A percentile compares a stretch with the other conserved stretches of the same genome.
Evolutionary conservation across 1,140 invertebrate species (phyloP).

Genomic region (Steinernema khuongi): DNA sequence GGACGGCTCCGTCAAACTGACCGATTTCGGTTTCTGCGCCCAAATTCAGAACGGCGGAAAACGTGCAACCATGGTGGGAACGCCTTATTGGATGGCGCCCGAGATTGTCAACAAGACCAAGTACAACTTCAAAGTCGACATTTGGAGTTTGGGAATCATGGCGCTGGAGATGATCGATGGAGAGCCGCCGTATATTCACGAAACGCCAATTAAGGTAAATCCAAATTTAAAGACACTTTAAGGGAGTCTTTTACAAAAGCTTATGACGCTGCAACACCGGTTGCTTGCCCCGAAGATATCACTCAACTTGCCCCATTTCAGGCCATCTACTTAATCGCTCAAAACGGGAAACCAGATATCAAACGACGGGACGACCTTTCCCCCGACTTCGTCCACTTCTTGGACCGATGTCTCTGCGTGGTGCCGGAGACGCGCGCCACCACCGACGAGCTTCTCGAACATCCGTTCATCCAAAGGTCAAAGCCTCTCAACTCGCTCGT

Average conservation of each 20-base stretch:
- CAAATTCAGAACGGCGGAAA: constrained; percentile 56
- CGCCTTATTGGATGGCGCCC: constrained; percentile 71
- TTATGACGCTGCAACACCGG: not conserved
- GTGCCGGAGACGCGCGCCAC: constrained; percentile 49
- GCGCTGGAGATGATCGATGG: constrained; percentile 58
- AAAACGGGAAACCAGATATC: constrained; percentile 59
- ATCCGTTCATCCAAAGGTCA: constrained; percentile 49
- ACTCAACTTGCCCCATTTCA: constrained; percentile 27
- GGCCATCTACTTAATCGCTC: constrained; percentile 58
- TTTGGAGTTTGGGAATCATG: constrained; percentile 57
- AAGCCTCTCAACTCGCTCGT: constrained; percentile 50
- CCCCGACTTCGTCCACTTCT: constrained; percentile 51
- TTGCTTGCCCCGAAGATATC: not conserved
- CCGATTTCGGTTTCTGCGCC: constrained; percentile 56
- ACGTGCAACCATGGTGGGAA: constrained; percentile 65
- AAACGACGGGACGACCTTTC: constrained; percentile 46
- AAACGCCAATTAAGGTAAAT: constrained; percentile 56
- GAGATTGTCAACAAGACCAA: constrained; percentile 65
- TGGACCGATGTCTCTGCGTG: constrained; percentile 48
- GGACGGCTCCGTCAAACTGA: constrained; percentile 57
- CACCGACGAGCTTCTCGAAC: constrained; percentile 47
- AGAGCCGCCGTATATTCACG: constrained; percentile 56
- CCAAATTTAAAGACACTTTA: constrained; percentile 29
- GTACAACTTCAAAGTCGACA: constrained; percentile 58
- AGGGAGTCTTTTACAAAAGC: not conserved